Evolutionary conservation across 2,113 vertebrate species (phyloP), one percentile per base, ranked within the genome.

Genomic region (Trematomus loennbergii): DNA sequence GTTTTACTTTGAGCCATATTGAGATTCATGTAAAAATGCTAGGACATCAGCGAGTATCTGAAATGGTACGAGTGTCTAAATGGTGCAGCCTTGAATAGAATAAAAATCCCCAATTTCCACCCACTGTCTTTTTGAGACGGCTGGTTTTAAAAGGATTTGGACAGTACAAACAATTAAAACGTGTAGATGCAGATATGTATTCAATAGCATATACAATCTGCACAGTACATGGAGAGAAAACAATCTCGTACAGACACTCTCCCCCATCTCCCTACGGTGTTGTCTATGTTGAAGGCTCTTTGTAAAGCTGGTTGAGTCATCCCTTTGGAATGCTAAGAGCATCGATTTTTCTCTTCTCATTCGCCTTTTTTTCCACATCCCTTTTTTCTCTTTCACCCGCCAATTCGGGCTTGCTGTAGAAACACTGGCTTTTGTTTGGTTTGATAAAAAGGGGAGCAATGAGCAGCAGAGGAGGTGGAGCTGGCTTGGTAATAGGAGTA

Each of bases 281-380:
- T 76, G 79, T 79, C 74, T 88, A 15, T 81, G 81, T 74, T 20
- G 53, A 83, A 72, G 55, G 77, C 75, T 84, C 80, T 92, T 88
- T 85, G 82, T 72, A 53, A 78, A 81, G 80, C 79, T 22, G 33
- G 86, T 93, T 93, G 89, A 91, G 84, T 94, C 88, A 94, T 88
- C 84, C 71, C 70, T 91, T 77, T 88, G 91, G 93, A 93, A 94
- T 94, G 88, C 84, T 83, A 87, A 87, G 78, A 91, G 89, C 90
- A 90, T 90, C 17, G 67, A 85, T 84, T 86, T 91, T 87, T 80
- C 76, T 87, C 65, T 78, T 50, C 81, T 75, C 59, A 22, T 79
- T 74, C 9, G 77, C 73, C 58, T n/a, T 62, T 78, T 84, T 75
- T 54, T 16, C 49, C 29, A 49, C 29, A 63, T 65, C 66, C 53